A percentile compares a stretch with the other conserved stretches of the same genome.
These are phyloP conservation scores for Acanthosepion lycidas DNA, from an alignment of 2,888 invertebrate species.

Conservation along the genomic window DNA sequence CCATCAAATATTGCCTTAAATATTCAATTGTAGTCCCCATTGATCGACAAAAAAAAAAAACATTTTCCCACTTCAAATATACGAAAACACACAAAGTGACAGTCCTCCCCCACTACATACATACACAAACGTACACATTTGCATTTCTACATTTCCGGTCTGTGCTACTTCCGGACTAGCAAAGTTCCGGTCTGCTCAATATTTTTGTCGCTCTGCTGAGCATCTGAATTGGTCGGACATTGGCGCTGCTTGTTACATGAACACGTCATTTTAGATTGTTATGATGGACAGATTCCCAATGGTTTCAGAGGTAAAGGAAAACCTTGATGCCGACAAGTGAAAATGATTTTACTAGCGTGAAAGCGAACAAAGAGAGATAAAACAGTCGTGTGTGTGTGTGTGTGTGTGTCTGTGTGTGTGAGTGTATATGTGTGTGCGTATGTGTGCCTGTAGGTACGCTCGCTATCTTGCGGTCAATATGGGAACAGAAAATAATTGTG, in stretches of 20 bases:
- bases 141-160: slow-evolving; percentile 5
- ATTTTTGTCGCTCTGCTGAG: not conserved
- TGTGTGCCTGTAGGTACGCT: too few relatives aligned
- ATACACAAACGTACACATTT: not conserved
- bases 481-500: too few relatives aligned
- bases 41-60: not conserved
- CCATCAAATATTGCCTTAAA: too few relatives aligned
- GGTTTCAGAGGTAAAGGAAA: not conserved
- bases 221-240: not conserved
- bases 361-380: too few relatives aligned
- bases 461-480: too few relatives aligned
- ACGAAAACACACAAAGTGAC: not conserved
- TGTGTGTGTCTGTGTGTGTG: too few relatives aligned
- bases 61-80: not conserved
- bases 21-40: not conserved
- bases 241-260: not conserved
- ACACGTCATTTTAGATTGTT: not conserved
- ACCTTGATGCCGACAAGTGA: too few relatives aligned
- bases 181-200: not conserved
- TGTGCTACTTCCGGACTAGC: not conserved
- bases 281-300: not conserved
- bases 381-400: too few relatives aligned
- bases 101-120: not conserved
- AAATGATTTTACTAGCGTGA: too few relatives aligned
- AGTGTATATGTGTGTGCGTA: too few relatives aligned